Evolutionary conservation across 2,113 vertebrate species (phyloP), one percentile per base, ranked within the genome.

Genomic region (Malaclemys terrapin): DNA sequence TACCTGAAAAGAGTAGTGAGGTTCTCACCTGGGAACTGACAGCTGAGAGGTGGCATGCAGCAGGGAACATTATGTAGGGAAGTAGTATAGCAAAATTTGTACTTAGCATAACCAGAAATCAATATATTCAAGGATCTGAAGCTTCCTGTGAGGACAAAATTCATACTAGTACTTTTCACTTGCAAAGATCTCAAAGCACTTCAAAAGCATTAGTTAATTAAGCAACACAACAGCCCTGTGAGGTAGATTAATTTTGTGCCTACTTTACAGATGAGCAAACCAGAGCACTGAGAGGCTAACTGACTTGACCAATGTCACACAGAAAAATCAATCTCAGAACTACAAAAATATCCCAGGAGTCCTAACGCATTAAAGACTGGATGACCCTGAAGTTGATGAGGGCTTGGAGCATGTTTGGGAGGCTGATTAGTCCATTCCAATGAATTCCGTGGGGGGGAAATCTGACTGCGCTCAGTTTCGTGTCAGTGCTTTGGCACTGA

Each of bases 191-290:
- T 78, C 38, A 56, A 78, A n/a, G 8, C 13, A n/a, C n/a, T 42
- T 53, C 52, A 75, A 1, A 10, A 14, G 11, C 5, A 38, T 35
- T 0, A 20, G 22, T 59, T 76, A 47, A 27, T 53, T 59, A 59
- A 69, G 27, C 29, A 82, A 13, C 25, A 29, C 59, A 5, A 0
- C 0, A 47, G 54, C 80, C 53, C 59, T 57, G 24, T 72, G 85
- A 47, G 10, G 38, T 78, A 17, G 49, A 57, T 72, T 80, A 31
- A 22, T 10, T 86, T 78, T 95, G 49, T 38, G 80, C 49, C 47
- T 91, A 25, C 72, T 75, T 75, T 76, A 76, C 69, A 93, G 82
- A 89, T 82, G 93, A 94, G 86, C 75, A 91, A 94, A 84, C 2
- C 81, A 22, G 89, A 91, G 38, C 72, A 42, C n/a, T 45, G n/a